Conservation (phyloP, 2,113 vertebrate genomes). For the Porphyrio hochstetteri region DNA sequence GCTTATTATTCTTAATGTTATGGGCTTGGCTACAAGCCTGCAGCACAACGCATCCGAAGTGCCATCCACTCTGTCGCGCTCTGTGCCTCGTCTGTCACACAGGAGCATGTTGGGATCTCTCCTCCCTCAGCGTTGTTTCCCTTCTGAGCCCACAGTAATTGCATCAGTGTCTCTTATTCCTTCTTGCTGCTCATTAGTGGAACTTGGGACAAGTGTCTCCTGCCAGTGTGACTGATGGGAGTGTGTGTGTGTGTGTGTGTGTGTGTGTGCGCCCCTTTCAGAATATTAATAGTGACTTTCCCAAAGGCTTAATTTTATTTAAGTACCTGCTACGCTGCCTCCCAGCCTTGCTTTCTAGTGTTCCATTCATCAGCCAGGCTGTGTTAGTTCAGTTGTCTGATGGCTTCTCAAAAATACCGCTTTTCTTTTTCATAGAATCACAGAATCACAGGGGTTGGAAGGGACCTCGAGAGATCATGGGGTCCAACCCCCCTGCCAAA, state of each 20-base stretch:
- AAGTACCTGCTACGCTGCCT: background rate
- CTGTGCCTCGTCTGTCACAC: background rate
- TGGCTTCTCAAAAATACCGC: background rate
- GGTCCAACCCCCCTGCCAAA: too few species aligned
- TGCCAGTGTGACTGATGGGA: background rate
- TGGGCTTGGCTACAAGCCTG: background rate
- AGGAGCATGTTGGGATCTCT: background rate
- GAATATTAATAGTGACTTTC: background rate
- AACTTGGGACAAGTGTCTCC: background rate
- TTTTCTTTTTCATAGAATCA: too few species aligned
- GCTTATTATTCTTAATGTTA: constrained; percentile 9
- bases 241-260: too few species aligned
- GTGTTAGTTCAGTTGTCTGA: background rate
- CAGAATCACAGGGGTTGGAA: too few species aligned
- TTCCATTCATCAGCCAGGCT: background rate
- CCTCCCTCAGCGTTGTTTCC: background rate
- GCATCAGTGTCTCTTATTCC: background rate
- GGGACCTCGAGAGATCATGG: too few species aligned
- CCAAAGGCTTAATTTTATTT: background rate
- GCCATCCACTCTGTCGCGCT: background rate
- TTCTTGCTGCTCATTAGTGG: background rate
- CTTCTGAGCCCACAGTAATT: background rate
- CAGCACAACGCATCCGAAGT: background rate
- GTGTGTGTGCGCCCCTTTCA: background rate
- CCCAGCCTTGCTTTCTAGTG: background rate